Evolutionary conservation across 64 coral and sea anemone genomes (phyloP), one percentile per base, ranked within the genome.

Genomic region (Pocillopora verrucosa): DNA sequence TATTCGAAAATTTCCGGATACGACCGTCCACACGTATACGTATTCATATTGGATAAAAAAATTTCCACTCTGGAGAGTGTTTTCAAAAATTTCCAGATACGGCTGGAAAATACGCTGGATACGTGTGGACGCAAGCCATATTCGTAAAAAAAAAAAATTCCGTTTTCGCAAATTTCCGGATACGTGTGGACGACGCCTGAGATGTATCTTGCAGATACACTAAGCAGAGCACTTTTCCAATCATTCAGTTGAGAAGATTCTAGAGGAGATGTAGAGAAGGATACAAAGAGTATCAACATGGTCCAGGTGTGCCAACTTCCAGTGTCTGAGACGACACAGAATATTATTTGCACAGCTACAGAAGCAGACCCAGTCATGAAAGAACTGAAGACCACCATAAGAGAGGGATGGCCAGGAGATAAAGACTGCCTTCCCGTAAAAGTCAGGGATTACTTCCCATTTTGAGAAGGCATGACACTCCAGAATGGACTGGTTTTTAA

Each of bases 181-280:
- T 61, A 61, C 60, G 60, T 61, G 60, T 61, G 60, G 60, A 61
- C 30, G 30, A 30, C 30, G 30, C 30, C 41, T 51, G 41, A 51
- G 41, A 89, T 85, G 87, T 64, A 77, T 72, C 36, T 94, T 60
- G 92, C 87, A 19, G 87, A 94, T 59, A 89, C 92, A 22, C 72
- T 89, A 1, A 93, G 79, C 56, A 80, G 80, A 65, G 92, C 87
- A 4, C 89, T 65, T 36, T 0, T 15, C 10, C 14, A 25, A 16
- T 3, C 22, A 1, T 7, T 13, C 24, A 19, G 4, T 22, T 9
- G 7, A 57, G 38, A 51, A 65, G 81, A 19, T 24, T 6, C 34
- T 61, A 94, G 41, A 90, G 83, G 65, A 16, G 30, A 90, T n/a
- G 59, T 73, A 6, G 80, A 65, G 56, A 74, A 78, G 41, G 59